Base-by-base conservation (phyloP, 2,797 vertebrate species). In the Distichodus sexfasciatus region DNA sequence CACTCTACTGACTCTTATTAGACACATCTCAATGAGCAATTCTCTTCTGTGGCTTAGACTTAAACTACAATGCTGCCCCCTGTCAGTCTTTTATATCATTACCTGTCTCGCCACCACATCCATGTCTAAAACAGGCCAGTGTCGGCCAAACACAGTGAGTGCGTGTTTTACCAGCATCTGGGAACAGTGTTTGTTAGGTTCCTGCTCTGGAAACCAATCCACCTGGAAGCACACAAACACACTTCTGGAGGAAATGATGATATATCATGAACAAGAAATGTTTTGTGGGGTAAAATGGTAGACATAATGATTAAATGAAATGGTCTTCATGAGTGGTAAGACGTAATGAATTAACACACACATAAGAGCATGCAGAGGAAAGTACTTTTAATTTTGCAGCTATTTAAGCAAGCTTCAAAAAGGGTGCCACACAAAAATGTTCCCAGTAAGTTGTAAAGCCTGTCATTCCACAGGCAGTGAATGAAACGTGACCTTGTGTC, bases 171-270 rank as follows among this genome's bases (percentile, higher is more conserved):
- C 57, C 53, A 83, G 41, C 91, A 95, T 86, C 75, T 43, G 81
- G n/a, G 93, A 93, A 54, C 93, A 95, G 57, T 95, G 94, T 17
- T 74, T 47, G 48, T 87, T 85, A 4, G 94, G 93, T 57, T 89
- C 84, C 0, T 78, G 29, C 64, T 95, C 93, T 0, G 90, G 83
- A 9, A 68, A 79, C 94, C 94, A 95, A 10, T 92, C 80, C 0
- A 82, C 91, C 93, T 94, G 64, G 0, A 62, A 68, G 8, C 11
- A 55, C 8, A 62, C n/a, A 40, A 12, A 73, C 0, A 61, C 2
- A 72, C 4, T n/a, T n/a, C n/a, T n/a, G n/a, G 19, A 36, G 41
- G 11, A 31, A 21, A 3, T 21, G 5, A n/a, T n/a, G n/a, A n/a
- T n/a, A n/a, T n/a, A n/a, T n/a, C n/a, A n/a, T n/a, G n/a, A n/a